Evolutionary conservation across 2,888 invertebrate genomes (phyloP).

Genomic region (Unio delphinus): DNA sequence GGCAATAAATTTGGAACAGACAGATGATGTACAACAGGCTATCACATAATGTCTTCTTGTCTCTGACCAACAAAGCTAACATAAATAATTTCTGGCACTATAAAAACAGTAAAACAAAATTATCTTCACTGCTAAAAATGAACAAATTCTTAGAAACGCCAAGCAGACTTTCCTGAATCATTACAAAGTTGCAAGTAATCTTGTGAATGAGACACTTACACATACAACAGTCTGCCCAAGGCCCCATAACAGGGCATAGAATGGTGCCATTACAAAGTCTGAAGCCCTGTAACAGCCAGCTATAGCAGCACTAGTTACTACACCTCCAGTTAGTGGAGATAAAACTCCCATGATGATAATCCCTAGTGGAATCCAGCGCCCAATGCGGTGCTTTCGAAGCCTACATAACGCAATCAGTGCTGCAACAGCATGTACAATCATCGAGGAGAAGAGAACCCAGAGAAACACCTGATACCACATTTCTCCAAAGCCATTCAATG

Average conservation of each 20-base stretch:
- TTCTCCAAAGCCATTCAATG: conserved; percentile 75
- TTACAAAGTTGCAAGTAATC: conserved; percentile 93
- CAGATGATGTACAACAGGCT: too few species aligned
- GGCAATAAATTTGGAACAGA: too few species aligned
- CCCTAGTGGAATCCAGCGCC: conserved; percentile 90
- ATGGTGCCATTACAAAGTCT: conserved; percentile 88
- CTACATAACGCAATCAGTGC: conserved; percentile 92
- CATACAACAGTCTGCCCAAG: conserved; percentile 92
- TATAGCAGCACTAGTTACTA: conserved; percentile 82
- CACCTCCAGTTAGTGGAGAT: conserved; percentile 89
- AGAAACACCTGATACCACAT: conserved; percentile 98
- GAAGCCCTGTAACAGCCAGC: conserved; percentile 95
- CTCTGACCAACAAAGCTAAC: too few species aligned
- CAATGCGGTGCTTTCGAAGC: conserved; percentile 92
- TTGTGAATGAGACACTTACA: conserved; percentile 91
- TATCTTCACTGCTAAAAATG: too few species aligned
- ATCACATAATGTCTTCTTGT: too few species aligned
- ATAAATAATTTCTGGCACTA: too few species aligned
- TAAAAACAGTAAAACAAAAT: too few species aligned
- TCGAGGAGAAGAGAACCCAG: conserved; percentile 94
- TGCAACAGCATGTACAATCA: conserved; percentile 90
- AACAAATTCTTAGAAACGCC: too few species aligned
- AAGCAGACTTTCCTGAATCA: too few species aligned
- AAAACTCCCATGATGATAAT: conserved; percentile 88
- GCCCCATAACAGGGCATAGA: conserved; percentile 94